Conservation (phyloP, 2,797 vertebrate genomes). For the Philypnodon macrostomus region DNA sequence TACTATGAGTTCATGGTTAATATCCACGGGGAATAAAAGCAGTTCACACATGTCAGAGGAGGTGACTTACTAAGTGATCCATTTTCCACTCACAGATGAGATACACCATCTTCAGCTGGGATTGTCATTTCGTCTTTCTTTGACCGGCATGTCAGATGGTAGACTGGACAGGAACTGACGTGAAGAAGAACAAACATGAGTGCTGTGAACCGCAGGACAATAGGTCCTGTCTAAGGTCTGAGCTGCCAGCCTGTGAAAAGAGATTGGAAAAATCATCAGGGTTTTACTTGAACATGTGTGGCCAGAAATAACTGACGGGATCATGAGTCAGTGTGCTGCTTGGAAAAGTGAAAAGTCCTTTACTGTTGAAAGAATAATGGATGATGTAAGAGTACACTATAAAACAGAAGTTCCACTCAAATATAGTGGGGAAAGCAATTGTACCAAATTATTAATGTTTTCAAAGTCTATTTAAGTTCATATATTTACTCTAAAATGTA, state of each 20-base stretch:
- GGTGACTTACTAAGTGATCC: constrained; percentile 61
- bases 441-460: too few relatives aligned
- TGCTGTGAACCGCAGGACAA: constrained; percentile 33
- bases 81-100: constrained; percentile 54
- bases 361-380: constrained; percentile 67
- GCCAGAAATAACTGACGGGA: constrained; percentile 75
- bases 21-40: constrained; percentile 54
- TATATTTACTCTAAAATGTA: too few relatives aligned
- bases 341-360: constrained; percentile 49
- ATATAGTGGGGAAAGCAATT: too few relatives aligned
- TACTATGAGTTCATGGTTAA: constrained; percentile 26
- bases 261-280: constrained; percentile 88
- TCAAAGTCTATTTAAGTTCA: too few relatives aligned
- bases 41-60: constrained; percentile 37
- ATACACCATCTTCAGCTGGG: constrained; percentile 75
- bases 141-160: constrained; percentile 76
- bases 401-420: too few relatives aligned
- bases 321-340: constrained; percentile 58
- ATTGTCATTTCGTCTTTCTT: constrained; percentile 80
- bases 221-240: constrained; percentile 41
- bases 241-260: constrained; percentile 57
- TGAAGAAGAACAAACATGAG: constrained; percentile 82
- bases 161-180: constrained; percentile 80
- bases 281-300: constrained; percentile 73
- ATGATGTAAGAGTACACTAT: constrained; percentile 52